Conservation (phyloP, 2,888 invertebrate genomes). For the Macrophya annulata region DNA sequence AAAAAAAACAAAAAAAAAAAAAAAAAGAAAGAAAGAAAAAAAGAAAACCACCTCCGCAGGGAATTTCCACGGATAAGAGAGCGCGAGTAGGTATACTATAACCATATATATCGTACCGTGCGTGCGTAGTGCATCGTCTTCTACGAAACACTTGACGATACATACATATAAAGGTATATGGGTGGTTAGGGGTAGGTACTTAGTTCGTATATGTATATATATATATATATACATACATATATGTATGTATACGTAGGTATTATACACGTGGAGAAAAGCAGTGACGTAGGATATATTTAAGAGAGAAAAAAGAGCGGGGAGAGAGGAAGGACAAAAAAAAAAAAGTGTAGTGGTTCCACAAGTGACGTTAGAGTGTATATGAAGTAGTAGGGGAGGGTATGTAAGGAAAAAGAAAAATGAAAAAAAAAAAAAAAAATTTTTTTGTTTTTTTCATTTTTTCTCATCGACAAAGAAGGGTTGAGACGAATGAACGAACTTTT, state of each 20-base stretch:
- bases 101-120: background rate
- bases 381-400: background rate
- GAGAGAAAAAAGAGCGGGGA: background rate
- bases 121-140: conserved; percentile 40
- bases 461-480: background rate
- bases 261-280: background rate
- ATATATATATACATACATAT: background rate
- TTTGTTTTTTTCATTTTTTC: background rate
- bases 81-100: background rate
- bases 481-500: background rate
- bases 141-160: background rate
- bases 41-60: background rate
- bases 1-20: too few species aligned
- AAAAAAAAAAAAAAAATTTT: background rate
- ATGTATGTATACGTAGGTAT: background rate
- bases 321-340: background rate
- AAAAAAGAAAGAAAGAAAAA: background rate
- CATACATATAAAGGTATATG: background rate
- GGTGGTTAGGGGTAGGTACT: background rate
- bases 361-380: conserved; percentile 10
- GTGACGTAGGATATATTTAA: background rate
- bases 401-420: too few species aligned
- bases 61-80: background rate
- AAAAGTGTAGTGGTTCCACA: background rate
- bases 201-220: background rate